Conservation (phyloP, 2,888 invertebrate species). For the Cylloceria caligata region DNA sequence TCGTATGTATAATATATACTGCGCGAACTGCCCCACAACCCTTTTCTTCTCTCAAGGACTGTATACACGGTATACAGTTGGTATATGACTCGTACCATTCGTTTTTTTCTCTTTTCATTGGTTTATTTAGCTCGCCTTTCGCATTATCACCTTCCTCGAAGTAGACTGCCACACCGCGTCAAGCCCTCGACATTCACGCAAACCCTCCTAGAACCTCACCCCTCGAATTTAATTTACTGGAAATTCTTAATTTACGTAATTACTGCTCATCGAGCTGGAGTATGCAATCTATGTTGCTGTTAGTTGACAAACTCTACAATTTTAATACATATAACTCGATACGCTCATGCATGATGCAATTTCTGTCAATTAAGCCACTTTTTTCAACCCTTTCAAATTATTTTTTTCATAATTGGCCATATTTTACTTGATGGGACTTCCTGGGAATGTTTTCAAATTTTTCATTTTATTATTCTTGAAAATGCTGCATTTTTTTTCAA, state of each 20-base stretch:
- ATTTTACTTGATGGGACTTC: no score
- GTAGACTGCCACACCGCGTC: slow-evolving; percentile 64
- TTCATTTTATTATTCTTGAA: no score
- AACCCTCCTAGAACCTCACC: slow-evolving; percentile 37
- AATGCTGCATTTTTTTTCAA: no score
- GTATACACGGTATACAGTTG: no score
- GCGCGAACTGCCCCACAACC: no score
- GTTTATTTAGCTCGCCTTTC: slow-evolving; percentile 74
- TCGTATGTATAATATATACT: no score
- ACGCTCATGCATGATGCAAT: not conserved
- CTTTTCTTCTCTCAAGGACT: no score
- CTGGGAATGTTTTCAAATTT: no score
- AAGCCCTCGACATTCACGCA: slow-evolving; percentile 6
- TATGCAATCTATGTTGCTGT: slow-evolving; percentile 18
- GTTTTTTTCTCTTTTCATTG: slow-evolving; percentile 33
- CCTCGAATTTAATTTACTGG: slow-evolving; percentile 74
- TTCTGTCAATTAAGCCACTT: no score
- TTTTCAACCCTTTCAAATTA: no score
- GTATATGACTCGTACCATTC: not conserved
- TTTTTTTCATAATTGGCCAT: no score
- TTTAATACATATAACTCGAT: slow-evolving; percentile 11
- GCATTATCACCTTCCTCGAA: slow-evolving; percentile 76
- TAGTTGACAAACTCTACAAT: not conserved
- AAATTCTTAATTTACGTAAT: slow-evolving; percentile 79
- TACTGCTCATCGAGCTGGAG: slow-evolving; percentile 75